A percentile compares a stretch with the other conserved stretches of the same genome.
Conservation (phyloP, 2,888 invertebrate genomes). For the Tanytarsus gracilentus region DNA sequence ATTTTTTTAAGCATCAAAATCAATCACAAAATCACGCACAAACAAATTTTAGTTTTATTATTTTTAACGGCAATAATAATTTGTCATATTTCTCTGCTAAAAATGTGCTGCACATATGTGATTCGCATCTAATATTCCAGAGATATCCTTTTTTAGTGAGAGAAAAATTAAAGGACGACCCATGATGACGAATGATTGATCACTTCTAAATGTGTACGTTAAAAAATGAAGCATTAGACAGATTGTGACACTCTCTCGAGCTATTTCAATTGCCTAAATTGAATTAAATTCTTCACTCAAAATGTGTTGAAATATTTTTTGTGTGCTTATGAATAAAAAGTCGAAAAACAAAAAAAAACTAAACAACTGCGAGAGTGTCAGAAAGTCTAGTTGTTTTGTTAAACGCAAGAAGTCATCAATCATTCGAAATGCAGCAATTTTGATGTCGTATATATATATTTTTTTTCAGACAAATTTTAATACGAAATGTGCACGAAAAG, state of each 20-base stretch:
- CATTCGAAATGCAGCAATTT: constrained; percentile 2
- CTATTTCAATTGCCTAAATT: background rate
- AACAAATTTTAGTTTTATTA: background rate
- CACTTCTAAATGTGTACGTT: constrained; percentile 18
- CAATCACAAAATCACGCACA: background rate
- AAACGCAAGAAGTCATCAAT: constrained; percentile 23
- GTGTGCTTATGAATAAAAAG: background rate
- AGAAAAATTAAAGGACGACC: background rate
- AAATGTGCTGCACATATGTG: constrained; percentile 29
- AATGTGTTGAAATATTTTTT: background rate
- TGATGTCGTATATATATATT: too few species aligned
- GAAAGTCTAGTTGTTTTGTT: too few species aligned
- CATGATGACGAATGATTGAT: constrained; percentile 27
- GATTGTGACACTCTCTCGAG: constrained; percentile 20
- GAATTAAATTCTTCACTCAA: background rate
- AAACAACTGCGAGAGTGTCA: too few species aligned
- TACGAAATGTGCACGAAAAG: background rate
- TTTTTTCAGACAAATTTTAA: too few species aligned
- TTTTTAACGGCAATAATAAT: constrained; percentile 20
- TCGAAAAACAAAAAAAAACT: too few species aligned
- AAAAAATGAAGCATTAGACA: constrained; percentile 17
- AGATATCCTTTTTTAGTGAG: background rate
- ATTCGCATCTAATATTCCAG: constrained; percentile 9
- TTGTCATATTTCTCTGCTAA: constrained; percentile 10
- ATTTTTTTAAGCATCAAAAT: background rate